Conservation (phyloP, 1,140 invertebrate genomes). For the Lysiphlebus fabarum region DNA sequence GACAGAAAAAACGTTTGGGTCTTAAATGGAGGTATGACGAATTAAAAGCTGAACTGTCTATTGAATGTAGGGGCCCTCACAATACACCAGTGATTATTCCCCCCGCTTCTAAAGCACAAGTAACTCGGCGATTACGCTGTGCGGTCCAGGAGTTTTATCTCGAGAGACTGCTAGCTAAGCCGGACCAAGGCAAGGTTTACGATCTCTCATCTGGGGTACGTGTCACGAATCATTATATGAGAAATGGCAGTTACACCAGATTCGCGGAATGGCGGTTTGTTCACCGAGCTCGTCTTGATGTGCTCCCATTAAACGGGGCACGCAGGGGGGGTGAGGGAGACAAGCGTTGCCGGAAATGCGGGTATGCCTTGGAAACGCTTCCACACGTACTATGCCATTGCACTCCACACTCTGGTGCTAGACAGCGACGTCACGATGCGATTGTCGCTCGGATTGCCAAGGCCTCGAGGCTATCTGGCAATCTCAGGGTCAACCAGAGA, state of each 20-base stretch:
- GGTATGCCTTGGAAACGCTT: constrained; percentile 28
- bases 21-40: constrained; percentile 25
- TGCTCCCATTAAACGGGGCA: constrained; percentile 39
- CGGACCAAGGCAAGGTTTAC: constrained; percentile 33
- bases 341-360: constrained; percentile 35
- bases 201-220: constrained; percentile 7
- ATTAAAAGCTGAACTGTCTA: constrained; percentile 5
- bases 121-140: constrained; percentile 15
- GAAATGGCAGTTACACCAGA: constrained; percentile 30
- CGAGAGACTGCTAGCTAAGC: constrained; percentile 5
- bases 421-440: constrained; percentile 23
- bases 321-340: constrained; percentile 19
- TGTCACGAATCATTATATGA: constrained; percentile 34
- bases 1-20: constrained; percentile 3
- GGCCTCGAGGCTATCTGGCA: constrained; percentile 12
- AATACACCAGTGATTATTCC: constrained; percentile 14
- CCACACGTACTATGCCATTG: constrained; percentile 43
- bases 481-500: constrained; percentile 10
- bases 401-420: constrained; percentile 17
- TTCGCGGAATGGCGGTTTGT: constrained; percentile 48
- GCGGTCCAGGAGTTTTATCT: constrained; percentile 20
- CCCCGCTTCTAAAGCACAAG: constrained; percentile 4
- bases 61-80: background rate
- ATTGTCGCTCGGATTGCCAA: constrained; percentile 20
- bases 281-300: constrained; percentile 40